These are phyloP conservation scores for Magallana ariakensis DNA, from an alignment of 1,140 invertebrate genomes.

Conservation along the genomic window DNA sequence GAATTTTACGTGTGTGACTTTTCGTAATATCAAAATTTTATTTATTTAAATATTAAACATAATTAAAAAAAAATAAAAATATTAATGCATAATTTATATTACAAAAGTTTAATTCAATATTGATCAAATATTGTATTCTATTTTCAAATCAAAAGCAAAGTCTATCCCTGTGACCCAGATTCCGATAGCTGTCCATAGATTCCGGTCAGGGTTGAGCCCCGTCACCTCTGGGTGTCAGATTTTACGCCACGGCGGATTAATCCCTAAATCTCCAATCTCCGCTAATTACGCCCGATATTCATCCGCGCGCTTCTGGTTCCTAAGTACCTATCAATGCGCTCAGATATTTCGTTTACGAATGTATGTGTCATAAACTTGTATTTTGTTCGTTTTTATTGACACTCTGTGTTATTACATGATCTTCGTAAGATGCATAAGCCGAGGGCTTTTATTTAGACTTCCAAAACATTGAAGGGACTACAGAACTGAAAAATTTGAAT, in stretches of 20 bases:
- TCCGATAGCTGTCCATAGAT: background rate
- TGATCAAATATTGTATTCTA: too few relatives aligned
- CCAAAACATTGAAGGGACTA: background rate
- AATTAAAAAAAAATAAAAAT: too few relatives aligned
- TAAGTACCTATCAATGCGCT: constrained; percentile 24
- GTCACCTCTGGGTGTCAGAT: constrained; percentile 17
- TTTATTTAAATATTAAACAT: too few relatives aligned
- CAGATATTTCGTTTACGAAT: background rate
- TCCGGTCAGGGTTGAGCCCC: background rate
- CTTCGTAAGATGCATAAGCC: background rate
- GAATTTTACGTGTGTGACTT: too few relatives aligned
- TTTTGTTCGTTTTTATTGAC: constrained; percentile 12
- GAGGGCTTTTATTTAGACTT: background rate
- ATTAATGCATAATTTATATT: too few relatives aligned
- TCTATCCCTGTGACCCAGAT: background rate
- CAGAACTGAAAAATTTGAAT: background rate
- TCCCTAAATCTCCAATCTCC: constrained; percentile 14
- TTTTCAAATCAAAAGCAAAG: too few relatives aligned
- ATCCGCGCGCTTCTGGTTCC: constrained; percentile 15
- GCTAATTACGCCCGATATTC: constrained; percentile 23
- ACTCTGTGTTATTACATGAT: background rate
- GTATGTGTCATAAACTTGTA: background rate
- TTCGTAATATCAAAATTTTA: too few relatives aligned
- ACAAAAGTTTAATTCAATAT: too few relatives aligned
- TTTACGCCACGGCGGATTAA: constrained; percentile 12